phyloP scores from a whole-genome alignment of 2,113 vertebrate genomes.

The Microcebus lehilahytsara region DNA sequence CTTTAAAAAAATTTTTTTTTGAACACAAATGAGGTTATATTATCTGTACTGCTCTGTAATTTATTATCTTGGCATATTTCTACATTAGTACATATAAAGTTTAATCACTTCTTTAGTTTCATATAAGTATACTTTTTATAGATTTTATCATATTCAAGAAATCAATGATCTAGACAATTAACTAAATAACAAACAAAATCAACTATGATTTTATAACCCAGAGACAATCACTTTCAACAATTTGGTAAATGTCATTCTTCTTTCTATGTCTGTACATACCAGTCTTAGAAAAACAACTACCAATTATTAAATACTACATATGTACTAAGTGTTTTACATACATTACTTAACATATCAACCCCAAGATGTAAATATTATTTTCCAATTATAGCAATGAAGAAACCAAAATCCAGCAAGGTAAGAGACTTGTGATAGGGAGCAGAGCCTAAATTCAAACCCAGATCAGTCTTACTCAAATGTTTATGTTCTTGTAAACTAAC shows the following conservation, averaged over 20 bases:
- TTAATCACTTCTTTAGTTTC: neutral
- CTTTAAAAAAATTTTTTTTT: neutral
- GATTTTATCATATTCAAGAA: neutral
- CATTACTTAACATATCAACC: neutral
- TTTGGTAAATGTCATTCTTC: neutral
- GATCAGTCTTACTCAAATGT: neutral
- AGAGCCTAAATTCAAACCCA: neutral
- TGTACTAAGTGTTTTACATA: neutral
- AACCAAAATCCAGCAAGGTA: neutral
- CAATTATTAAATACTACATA: neutral
- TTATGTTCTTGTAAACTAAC: neutral
- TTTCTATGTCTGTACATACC: neutral
- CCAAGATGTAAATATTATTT: neutral
- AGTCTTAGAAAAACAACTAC: constrained; percentile 22
- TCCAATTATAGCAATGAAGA: neutral
- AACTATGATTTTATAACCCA: neutral
- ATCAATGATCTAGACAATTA: neutral
- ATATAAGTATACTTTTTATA: neutral
- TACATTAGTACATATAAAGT: neutral
- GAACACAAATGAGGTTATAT: neutral
- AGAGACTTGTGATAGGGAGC: neutral
- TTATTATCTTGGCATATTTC: neutral
- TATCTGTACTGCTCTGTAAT: neutral
- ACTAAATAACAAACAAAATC: neutral
- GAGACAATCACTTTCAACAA: neutral